These are phyloP conservation scores for Python bivittatus DNA, from an alignment of 2,113 vertebrate genomes.

Conservation along the genomic window DNA sequence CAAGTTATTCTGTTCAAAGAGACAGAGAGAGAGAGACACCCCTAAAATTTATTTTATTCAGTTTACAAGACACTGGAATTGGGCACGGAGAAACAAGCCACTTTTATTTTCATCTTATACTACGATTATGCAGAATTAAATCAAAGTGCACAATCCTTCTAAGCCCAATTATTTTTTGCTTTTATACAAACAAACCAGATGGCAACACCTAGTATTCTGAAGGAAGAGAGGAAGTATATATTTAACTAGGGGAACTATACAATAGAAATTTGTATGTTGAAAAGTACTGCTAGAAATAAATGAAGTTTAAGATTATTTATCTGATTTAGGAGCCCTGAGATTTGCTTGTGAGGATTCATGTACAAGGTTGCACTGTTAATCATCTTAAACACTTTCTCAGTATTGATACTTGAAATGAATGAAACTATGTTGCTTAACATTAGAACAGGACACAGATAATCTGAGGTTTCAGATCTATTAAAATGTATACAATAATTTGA, in stretches of 20 bases:
- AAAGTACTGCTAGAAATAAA: neutral
- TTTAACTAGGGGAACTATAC: neutral
- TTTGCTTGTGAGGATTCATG: neutral
- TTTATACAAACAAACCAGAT: neutral
- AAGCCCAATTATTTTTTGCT: neutral
- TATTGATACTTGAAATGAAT: neutral
- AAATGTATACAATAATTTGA: neutral
- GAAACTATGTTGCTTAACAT: neutral
- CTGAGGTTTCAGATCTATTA: neutral
- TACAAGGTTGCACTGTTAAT: neutral
- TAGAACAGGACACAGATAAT: neutral
- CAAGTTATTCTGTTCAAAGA: neutral
- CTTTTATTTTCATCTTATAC: slow-evolving; percentile 1
- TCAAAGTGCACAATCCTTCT: neutral
- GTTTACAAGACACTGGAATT: neutral
- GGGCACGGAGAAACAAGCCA: neutral
- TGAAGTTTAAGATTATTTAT: neutral
- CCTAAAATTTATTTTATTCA: neutral
- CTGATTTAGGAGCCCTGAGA: neutral
- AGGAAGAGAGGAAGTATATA: neutral
- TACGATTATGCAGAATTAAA: neutral
- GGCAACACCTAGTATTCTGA: neutral
- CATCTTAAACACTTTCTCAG: neutral
- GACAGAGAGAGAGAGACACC: neutral
- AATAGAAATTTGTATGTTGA: neutral